Evolutionary conservation across 2,888 invertebrate species (phyloP).

Genomic region (Acanthosepion lycidas): DNA sequence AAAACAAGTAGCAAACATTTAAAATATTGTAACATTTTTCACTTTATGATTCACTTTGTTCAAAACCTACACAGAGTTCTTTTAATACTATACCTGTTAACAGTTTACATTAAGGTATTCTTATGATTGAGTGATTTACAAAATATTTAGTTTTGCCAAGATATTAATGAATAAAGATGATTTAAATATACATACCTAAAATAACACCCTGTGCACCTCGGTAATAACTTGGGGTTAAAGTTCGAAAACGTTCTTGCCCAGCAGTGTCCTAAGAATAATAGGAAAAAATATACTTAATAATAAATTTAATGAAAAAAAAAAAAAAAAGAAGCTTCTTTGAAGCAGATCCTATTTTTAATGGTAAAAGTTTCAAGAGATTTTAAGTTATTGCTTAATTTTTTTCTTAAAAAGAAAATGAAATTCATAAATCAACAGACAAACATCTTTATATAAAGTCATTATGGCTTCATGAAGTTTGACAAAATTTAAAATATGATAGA

Average conservation of each 20-base stretch:
- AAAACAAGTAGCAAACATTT: too few relatives aligned
- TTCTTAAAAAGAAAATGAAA: too few relatives aligned
- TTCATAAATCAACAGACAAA: too few relatives aligned
- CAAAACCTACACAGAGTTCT: neutral
- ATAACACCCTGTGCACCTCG: constrained; percentile 75
- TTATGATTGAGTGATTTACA: neutral
- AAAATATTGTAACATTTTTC: too few relatives aligned
- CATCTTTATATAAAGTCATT: too few relatives aligned
- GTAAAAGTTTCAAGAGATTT: neutral
- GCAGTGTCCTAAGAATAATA: constrained; percentile 69
- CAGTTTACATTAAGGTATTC: neutral
- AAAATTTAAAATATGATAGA: too few relatives aligned
- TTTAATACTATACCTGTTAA: neutral
- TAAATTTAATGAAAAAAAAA: neutral
- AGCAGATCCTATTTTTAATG: neutral
- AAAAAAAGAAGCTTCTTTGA: neutral
- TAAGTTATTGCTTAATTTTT: too few relatives aligned
- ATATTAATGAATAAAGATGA: neutral
- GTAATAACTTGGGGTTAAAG: constrained; percentile 75
- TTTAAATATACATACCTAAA: constrained; percentile 64
- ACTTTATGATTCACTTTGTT: neutral
- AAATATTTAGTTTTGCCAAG: neutral
- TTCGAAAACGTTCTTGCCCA: constrained; percentile 74
- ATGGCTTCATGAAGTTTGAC: too few relatives aligned
- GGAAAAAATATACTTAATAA: neutral